Percentiles rank a stretch among this genome's conserved stretches.
Evolutionary conservation across 2,888 invertebrate genomes (phyloP).

Genomic region (Leucophora obtusa): DNA sequence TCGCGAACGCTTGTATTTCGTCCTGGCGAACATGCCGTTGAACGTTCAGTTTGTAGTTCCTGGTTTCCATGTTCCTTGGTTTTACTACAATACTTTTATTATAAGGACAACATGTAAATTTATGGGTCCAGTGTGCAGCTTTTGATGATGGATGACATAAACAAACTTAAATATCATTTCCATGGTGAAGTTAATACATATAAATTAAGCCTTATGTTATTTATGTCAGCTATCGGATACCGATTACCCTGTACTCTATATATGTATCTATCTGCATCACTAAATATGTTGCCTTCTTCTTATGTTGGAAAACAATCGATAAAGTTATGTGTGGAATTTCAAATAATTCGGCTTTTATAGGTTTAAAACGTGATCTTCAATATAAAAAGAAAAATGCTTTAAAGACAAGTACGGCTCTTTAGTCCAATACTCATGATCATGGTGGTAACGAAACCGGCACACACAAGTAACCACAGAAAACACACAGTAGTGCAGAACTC

Average conservation of each 20-base stretch:
- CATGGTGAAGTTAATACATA: too few species aligned
- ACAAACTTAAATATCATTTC: too few species aligned
- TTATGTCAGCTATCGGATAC: not conserved
- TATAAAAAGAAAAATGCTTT: conserved; percentile 12
- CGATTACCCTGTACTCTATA: not conserved
- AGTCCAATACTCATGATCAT: conserved; percentile 21
- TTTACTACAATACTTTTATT: too few species aligned
- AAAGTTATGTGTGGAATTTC: conserved; percentile 66
- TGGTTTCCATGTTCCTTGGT: too few species aligned
- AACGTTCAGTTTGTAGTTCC: too few species aligned
- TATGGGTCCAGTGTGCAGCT: too few species aligned
- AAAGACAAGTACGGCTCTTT: not conserved
- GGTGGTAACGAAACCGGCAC: conserved; percentile 32
- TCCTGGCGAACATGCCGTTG: too few species aligned
- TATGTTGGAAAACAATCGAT: not conserved
- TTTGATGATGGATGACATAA: too few species aligned
- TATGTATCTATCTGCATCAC: too few species aligned
- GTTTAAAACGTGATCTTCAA: conserved; percentile 53
- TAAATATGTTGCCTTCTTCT: not conserved
- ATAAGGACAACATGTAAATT: too few species aligned
- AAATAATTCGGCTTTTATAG: conserved; percentile 57
- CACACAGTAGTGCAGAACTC: not conserved
- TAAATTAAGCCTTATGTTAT: too few species aligned
- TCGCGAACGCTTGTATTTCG: too few species aligned
- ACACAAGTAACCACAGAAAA: not conserved